Conservation (phyloP, 2,888 invertebrate species). For the Orthosia gracilis region DNA sequence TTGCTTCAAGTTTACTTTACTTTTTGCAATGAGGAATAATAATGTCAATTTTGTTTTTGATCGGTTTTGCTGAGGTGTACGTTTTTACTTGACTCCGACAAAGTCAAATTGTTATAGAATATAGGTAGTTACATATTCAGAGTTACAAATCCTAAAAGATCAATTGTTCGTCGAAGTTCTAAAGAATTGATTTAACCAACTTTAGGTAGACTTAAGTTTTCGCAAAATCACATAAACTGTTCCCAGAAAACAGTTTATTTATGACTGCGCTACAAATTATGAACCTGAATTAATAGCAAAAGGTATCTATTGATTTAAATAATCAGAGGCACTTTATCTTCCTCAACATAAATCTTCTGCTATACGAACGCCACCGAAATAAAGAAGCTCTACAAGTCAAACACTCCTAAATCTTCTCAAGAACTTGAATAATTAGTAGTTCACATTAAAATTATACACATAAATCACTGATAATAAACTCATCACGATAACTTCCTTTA, state of each 20-base stretch:
- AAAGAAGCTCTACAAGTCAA: slow-evolving; percentile 24
- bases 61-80: too few relatives aligned
- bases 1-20: neutral
- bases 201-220: neutral
- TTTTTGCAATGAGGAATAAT: neutral
- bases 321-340: neutral
- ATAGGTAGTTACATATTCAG: too few relatives aligned
- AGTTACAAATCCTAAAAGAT: neutral
- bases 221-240: neutral
- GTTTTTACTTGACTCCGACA: too few relatives aligned
- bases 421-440: slow-evolving; percentile 34
- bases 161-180: neutral
- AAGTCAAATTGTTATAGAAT: neutral
- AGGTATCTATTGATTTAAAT: neutral
- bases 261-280: neutral
- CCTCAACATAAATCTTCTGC: neutral
- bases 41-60: neutral
- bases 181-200: neutral
- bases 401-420: slow-evolving; percentile 31
- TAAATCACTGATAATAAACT: slow-evolving; percentile 29
- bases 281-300: neutral
- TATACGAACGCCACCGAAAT: neutral
- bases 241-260: neutral
- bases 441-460: slow-evolving; percentile 1
- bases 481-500: neutral